Conservation (phyloP, 1,140 invertebrate genomes). For the Lutraria rhynchaena region DNA sequence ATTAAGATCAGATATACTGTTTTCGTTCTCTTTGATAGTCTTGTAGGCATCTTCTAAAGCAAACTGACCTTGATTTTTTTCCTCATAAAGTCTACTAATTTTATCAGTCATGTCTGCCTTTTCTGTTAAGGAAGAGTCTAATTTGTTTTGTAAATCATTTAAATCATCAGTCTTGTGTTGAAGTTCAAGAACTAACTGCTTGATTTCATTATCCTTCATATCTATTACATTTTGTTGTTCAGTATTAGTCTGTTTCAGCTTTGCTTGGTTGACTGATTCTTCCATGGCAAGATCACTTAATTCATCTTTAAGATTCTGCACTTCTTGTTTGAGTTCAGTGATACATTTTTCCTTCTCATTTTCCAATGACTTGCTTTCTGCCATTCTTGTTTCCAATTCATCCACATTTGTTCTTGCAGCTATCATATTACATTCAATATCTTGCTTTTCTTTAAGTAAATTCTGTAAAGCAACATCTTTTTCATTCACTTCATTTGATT, state of each 20-base stretch:
- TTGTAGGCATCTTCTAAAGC: conserved; percentile 2
- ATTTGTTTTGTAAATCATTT: conserved; percentile 9
- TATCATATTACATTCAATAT: neutral
- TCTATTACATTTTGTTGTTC: conserved; percentile 30
- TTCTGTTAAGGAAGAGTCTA: neutral
- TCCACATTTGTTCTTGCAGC: neutral
- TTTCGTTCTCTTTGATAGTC: neutral
- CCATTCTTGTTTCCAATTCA: neutral
- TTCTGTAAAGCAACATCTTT: conserved; percentile 2
- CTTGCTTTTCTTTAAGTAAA: conserved; percentile 1
- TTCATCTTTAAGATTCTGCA: conserved; percentile 34
- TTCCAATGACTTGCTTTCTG: neutral
- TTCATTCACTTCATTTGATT: conserved; percentile 17
- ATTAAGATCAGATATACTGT: neutral
- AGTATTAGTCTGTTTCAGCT: conserved; percentile 1
- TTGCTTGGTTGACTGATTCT: conserved; percentile 4
- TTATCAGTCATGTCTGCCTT: neutral
- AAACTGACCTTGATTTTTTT: neutral
- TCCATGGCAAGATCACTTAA: conserved; percentile 18
- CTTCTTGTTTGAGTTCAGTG: conserved; percentile 21
- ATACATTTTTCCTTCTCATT: neutral
- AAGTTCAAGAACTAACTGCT: conserved; percentile 21
- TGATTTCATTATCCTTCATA: conserved; percentile 21
- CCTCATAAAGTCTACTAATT: neutral
- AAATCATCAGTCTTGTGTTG: conserved; percentile 21